Evolutionary conservation across 2,797 vertebrate species (phyloP).

Genomic region (Coracias cyanogaster): DNA sequence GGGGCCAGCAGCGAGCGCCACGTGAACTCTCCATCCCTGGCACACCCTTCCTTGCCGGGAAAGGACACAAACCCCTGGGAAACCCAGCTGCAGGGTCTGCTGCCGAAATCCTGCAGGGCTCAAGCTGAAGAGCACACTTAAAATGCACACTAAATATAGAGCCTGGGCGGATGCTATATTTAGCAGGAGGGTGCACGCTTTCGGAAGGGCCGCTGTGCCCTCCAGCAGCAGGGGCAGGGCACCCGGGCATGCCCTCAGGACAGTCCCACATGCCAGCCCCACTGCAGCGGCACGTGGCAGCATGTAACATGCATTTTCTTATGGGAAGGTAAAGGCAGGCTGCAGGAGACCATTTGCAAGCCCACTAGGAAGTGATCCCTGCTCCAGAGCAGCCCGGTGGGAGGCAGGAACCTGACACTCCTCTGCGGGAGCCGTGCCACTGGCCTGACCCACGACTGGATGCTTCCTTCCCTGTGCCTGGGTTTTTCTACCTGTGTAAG

Average conservation of each 20-base stretch:
- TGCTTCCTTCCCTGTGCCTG: neutral
- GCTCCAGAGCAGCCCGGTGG: neutral
- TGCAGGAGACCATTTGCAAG: neutral
- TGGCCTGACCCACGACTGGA: neutral
- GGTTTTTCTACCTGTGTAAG: neutral
- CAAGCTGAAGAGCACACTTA: neutral
- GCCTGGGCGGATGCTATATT: neutral
- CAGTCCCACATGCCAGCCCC: neutral
- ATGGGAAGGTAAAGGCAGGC: neutral
- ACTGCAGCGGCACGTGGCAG: neutral
- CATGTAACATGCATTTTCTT: neutral
- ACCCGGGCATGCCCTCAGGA: neutral
- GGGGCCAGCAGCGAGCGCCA: neutral
- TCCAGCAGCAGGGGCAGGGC: neutral
- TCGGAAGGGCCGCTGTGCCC: neutral
- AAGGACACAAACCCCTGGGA: neutral
- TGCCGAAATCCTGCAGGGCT: constrained; percentile 3
- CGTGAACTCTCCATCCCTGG: neutral
- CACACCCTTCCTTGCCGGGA: constrained; percentile 8
- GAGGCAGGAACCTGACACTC: neutral
- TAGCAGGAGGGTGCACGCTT: neutral
- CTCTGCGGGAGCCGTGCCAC: neutral
- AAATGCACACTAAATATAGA: constrained; percentile 30
- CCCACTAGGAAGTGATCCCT: neutral
- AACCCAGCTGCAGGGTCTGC: neutral